Evolutionary conservation across 2,113 vertebrate genomes (phyloP), one percentile per base, ranked within the genome.

Genomic region (Plestiodon gilberti): DNA sequence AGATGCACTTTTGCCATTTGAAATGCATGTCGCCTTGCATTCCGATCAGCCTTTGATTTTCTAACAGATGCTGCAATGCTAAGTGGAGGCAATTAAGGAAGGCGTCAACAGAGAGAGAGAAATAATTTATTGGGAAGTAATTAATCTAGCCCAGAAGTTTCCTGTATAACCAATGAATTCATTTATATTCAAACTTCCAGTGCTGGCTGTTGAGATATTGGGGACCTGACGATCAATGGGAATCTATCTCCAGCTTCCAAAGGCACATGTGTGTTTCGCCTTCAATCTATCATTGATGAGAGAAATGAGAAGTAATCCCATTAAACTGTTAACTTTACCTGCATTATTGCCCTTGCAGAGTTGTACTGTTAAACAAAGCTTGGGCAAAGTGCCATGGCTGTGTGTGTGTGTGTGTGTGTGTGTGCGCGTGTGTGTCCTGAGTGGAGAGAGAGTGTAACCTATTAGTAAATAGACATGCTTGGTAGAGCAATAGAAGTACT

Each of bases 231-330:
- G 82, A 94, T 92, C 89, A 90, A 73, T 87, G 91, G 86, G 57
- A 76, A 73, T 74, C 69, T 33, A 62, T 88, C 75, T 85, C 40
- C 86, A 80, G 88, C 59, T 76, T 81, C 67, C 33, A 8, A 65
- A 48, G 83, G 81, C 77, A 30, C 89, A 30, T 0, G 0, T 91
- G 84, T 82, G 76, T 71, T 92, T 90, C 76, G 89, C 84, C 33
- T 92, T 94, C 93, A 91, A 38, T 93, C 82, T 94, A 79, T 90
- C 94, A 93, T 13, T 92, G 93, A 91, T 92, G 93, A 95, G 91
- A 87, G 85, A 95, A 94, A 91, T 20, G 81, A 87, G 86, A 85
- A 91, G 59, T 92, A 84, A 80, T 95, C 90, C 86, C 79, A 13
- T 88, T 70, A 89, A 93, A 96, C 89, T 94, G 90, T 92, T 94